phyloP scores from a whole-genome alignment of 2,888 invertebrate genomes.

The Penaeus monodon region DNA sequence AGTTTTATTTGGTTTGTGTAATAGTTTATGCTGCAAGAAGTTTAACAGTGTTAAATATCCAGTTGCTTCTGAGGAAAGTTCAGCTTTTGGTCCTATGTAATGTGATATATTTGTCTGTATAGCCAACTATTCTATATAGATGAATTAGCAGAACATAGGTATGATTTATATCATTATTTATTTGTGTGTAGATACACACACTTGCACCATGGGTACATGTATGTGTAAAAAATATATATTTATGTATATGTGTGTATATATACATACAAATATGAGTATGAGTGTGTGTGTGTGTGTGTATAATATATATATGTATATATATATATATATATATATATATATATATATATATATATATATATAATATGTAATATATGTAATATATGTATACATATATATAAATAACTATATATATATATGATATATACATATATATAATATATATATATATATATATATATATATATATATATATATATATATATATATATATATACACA shows the following conservation, averaged over 20 bases:
- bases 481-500: too few species aligned
- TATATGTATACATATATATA: neutral
- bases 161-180: neutral
- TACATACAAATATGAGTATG: neutral
- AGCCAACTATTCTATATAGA: neutral
- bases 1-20: too few species aligned
- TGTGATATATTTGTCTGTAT: constrained; percentile 1
- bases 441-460: too few species aligned
- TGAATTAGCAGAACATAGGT: neutral
- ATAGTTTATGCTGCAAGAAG: too few species aligned
- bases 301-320: neutral
- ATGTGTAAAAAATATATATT: neutral
- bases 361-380: neutral
- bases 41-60: too few species aligned
- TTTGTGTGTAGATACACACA: neutral
- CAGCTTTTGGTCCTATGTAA: too few species aligned
- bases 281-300: neutral
- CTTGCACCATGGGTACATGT: neutral
- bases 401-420: too few species aligned
- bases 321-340: neutral
- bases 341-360: neutral
- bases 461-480: too few species aligned
- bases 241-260: neutral
- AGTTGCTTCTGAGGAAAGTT: too few species aligned
- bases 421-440: too few species aligned